Percentiles rank a stretch among this genome's conserved stretches.
phyloP scores from a whole-genome alignment of 2,797 vertebrate species.

The Tapera naevia region DNA sequence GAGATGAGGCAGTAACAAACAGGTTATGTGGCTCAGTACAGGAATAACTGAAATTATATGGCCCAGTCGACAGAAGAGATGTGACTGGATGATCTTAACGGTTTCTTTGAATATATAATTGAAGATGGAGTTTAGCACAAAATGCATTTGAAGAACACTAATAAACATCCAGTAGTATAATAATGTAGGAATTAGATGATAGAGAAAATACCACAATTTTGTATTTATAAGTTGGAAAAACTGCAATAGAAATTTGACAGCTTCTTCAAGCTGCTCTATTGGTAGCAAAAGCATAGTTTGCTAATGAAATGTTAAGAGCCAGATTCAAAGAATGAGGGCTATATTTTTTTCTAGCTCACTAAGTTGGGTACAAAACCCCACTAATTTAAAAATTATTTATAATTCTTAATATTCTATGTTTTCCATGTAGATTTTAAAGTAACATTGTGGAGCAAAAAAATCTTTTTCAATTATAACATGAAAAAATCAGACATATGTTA shows the following conservation, averaged over 20 bases:
- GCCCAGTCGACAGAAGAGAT: neutral
- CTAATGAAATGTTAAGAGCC: neutral
- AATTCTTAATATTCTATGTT: neutral
- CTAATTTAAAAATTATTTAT: neutral
- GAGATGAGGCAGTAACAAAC: neutral
- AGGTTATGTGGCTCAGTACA: neutral
- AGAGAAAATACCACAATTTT: neutral
- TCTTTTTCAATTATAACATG: neutral
- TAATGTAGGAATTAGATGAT: neutral
- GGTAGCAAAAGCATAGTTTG: neutral
- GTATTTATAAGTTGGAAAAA: neutral
- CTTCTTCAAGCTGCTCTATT: neutral
- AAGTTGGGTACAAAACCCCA: neutral
- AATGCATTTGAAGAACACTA: neutral
- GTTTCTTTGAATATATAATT: slow-evolving; percentile 3
- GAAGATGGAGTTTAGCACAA: neutral
- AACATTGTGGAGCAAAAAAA: neutral
- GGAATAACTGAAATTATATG: neutral
- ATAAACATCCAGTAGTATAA: neutral
- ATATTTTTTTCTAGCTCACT: neutral
- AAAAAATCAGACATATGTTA: neutral
- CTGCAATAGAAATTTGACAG: neutral
- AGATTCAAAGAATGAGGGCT: neutral
- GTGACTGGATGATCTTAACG: neutral
- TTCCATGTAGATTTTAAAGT: neutral